Percentiles rank a stretch among this genome's conserved stretches.
Conservation (phyloP, 2,888 invertebrate species). For the Orchesella flavescens region DNA sequence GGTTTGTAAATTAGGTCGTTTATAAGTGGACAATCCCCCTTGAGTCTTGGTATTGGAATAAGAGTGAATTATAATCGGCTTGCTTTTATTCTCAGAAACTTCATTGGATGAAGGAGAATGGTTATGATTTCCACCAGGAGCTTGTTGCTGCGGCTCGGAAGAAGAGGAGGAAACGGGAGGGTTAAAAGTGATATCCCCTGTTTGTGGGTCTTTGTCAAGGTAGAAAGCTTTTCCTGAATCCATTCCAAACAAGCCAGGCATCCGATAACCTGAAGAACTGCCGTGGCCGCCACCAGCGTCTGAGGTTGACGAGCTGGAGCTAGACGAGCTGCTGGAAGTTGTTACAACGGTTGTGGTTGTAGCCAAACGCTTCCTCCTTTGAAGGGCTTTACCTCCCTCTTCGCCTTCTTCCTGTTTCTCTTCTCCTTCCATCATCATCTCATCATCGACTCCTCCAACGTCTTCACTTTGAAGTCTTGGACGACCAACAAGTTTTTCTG, state of each 20-base stretch:
- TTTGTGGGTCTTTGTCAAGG: constrained; percentile 70
- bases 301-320: neutral
- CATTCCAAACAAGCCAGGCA: constrained; percentile 71
- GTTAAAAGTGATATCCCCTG: constrained; percentile 69
- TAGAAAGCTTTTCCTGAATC: constrained; percentile 69
- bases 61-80: constrained; percentile 70
- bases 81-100: constrained; percentile 61
- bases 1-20: constrained; percentile 41
- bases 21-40: constrained; percentile 61
- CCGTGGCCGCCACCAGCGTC: neutral
- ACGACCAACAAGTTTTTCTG: constrained; percentile 49
- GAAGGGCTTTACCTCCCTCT: neutral
- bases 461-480: constrained; percentile 29
- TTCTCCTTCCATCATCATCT: constrained; percentile 22
- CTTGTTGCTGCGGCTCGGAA: constrained; percentile 12
- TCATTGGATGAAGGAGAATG: constrained; percentile 46
- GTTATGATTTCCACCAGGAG: constrained; percentile 26
- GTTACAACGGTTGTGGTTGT: constrained; percentile 30
- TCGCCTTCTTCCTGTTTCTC: constrained; percentile 26
- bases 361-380: constrained; percentile 44
- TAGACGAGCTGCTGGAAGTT: neutral
- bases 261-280: constrained; percentile 66
- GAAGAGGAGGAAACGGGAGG: constrained; percentile 49
- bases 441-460: neutral
- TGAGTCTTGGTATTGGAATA: constrained; percentile 70